Evolutionary conservation across 2,888 invertebrate genomes (phyloP), one percentile per base, ranked within the genome.

Genomic region (Noctua comes): DNA sequence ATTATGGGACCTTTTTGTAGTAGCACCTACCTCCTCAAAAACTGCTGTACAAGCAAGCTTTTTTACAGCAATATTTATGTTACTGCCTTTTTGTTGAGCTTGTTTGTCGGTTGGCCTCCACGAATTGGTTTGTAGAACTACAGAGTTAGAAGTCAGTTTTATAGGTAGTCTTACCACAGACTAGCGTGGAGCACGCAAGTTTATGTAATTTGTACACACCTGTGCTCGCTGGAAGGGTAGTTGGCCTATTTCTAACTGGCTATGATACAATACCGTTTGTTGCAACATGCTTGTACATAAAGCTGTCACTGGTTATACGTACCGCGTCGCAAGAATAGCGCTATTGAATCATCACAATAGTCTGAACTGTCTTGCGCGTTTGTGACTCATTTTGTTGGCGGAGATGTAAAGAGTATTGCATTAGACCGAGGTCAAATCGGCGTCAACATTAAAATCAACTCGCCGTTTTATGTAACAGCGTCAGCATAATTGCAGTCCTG

Each of bases 271-370:
- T 76, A 79, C 31, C 74, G 76, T 77, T 77, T 70, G 69, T 88
- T 87, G 74, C 77, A 79, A 84, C 68, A 79, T 76, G 46, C 51
- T 70, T 54, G 21, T 31, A 31, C 48, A 72, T 82, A 81, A 81
- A 80, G 73, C 76, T 82, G 80, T 84, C 82, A 81, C 70, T 75
- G 48, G 66, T 68, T 77, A 80, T 85, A 77, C 57, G 77, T 68
- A n/a, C 43, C 68, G 79, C 82, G 80, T 79, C 65, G 77, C 80
- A 87, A 85, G 82, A 88, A 88, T 88, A 88, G 83, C 79, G 74
- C 83, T 75, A 85, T 85, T 87, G 87, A 88, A 88, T 88, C 88
- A 88, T 88, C 85, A 76, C 75, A 68, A 70, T 71, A 83, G 76
- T 77, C 79, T 87, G 69, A 65, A 73, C 43, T 31, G 78, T 76